A percentile compares a stretch with the other conserved stretches of the same genome.
Evolutionary conservation across 2,888 invertebrate genomes (phyloP).

Genomic region (Nomada ferruginata): DNA sequence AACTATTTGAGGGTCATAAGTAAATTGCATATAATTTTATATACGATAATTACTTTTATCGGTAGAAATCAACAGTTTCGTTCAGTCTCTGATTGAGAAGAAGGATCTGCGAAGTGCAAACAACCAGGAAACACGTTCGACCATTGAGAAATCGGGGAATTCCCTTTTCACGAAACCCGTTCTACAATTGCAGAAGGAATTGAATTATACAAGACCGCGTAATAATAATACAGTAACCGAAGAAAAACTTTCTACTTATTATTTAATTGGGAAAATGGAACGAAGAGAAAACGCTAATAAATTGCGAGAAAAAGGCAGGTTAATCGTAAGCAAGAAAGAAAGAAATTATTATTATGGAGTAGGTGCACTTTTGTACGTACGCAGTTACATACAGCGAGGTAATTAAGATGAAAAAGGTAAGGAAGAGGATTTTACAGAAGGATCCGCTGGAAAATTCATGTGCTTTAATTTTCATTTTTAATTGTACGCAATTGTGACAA

Average conservation of each 20-base stretch:
- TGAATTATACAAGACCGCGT: conserved; percentile 5
- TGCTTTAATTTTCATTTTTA: too few species aligned
- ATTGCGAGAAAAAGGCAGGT: not conserved
- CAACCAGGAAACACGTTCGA: not conserved
- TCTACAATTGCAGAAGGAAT: conserved; percentile 1
- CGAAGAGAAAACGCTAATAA: conserved; percentile 8
- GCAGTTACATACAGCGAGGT: not conserved
- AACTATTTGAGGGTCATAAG: too few species aligned
- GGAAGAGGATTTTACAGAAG: too few species aligned
- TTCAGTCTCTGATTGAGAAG: not conserved
- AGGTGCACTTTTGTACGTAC: not conserved
- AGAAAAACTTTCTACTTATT: conserved; percentile 6
- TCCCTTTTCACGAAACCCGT: conserved; percentile 18
- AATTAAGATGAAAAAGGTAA: too few species aligned
- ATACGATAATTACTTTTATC: too few species aligned
- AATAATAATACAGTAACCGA: conserved; percentile 1
- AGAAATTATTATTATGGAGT: not conserved
- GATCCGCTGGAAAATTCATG: too few species aligned
- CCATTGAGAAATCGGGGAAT: conserved; percentile 6
- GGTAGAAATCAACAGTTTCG: not conserved
- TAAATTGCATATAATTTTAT: too few species aligned
- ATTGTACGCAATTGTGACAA: too few species aligned
- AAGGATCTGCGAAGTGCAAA: not conserved
- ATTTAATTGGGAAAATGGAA: conserved; percentile 16
- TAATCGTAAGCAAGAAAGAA: not conserved